Evolutionary conservation across 2,888 invertebrate genomes (phyloP), one percentile per base, ranked within the genome.

Genomic region (Calameuta idolon): DNA sequence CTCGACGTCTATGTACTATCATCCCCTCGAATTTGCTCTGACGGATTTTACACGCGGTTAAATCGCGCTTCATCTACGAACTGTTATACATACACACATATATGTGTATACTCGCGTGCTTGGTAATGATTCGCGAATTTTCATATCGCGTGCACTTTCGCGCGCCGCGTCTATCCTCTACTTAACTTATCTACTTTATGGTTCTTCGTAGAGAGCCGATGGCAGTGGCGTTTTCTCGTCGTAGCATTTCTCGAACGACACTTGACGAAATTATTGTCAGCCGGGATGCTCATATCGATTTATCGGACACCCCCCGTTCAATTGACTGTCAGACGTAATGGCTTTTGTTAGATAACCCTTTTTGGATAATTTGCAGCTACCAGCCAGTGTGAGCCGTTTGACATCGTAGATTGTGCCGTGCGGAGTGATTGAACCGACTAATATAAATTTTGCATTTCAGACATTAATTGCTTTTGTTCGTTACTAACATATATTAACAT

Each of bases 1-100:
- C 77, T 76, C 75, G 79, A 81, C 74, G 77, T 55, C 23, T 55
- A 55, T 23, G 40, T 23, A 55, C 55, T 55, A 55, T 55, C 55
- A 55, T 55, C 55, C 55, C 55, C 55, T 15, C 15, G 55, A 55
- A 55, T 55, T 23, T 55, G 23, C 55, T 23, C 23, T 55, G 55
- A 55, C 55, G 55, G 55, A 55, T 55, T 55, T 55, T 55, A 55
- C 55, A 55, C 55, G 55, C 23, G 55, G 55, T 55, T 55, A 55
- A 55, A 55, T 15, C 23, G 5, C 55, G 55, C 23, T 55, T 55
- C 23, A 55, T 55, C 23, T 55, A 55, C 55, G 55, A 23, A 55
- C 55, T 9, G 55, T 5, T 55, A 23, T 23, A 23, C 23, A 4
- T 23, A 12, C 5, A 12, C 11, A 40, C 5, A 23, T 55, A 5